Conservation (phyloP, 2,113 vertebrate genomes). For the Sylvilagus bachmani region DNA sequence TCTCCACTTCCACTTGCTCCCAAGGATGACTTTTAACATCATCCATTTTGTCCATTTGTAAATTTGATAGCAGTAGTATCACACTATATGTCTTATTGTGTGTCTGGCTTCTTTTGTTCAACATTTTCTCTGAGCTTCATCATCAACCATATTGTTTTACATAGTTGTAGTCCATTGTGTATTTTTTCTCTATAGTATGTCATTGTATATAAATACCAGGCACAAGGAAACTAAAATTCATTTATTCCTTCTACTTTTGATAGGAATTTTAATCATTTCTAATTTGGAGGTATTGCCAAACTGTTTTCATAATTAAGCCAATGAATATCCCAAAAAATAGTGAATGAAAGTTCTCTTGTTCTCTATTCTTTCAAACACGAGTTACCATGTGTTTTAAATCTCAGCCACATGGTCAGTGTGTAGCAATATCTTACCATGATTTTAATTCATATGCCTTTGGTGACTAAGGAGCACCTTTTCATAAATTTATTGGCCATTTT, state of each 20-base stretch:
- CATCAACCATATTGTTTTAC: background rate
- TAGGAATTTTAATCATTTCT: background rate
- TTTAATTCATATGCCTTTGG: constrained; percentile 4
- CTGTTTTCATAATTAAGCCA: constrained; percentile 13
- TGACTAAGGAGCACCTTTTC: background rate
- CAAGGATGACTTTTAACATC: background rate
- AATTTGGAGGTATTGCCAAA: background rate
- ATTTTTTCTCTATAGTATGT: background rate
- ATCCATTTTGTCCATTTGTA: background rate
- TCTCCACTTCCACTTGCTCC: background rate
- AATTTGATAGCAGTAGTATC: background rate
- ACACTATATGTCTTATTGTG: background rate
- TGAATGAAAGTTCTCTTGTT: background rate
- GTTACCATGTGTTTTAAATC: background rate
- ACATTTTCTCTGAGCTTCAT: background rate
- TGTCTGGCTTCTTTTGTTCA: background rate
- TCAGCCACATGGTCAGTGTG: background rate
- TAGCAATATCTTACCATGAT: background rate
- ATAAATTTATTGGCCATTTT: constrained; percentile 24
- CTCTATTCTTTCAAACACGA: background rate
- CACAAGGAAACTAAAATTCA: background rate
- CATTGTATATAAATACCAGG: background rate
- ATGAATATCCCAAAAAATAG: background rate
- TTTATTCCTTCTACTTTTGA: background rate
- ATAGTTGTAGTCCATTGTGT: background rate